Base-by-base conservation (phyloP, 2,888 invertebrate genomes). In the Sphecodes monilicornis region DNA sequence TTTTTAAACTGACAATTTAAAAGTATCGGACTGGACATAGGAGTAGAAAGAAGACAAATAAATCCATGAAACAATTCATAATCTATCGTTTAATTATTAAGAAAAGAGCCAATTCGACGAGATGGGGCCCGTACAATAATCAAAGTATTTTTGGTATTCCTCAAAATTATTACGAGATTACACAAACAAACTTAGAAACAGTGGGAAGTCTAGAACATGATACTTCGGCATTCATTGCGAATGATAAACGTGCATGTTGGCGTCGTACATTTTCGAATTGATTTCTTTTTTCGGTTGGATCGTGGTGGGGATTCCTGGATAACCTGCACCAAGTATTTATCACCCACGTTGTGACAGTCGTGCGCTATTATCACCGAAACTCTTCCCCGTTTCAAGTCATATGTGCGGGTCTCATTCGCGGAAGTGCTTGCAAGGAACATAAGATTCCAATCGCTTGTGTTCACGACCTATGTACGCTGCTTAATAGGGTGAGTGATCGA, bases 231-330 rank as follows among this genome's bases (percentile, higher is more conserved):
- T 11, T 32, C 1, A 18, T 36, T 36, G 22, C 16, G 29, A 32
- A 64, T 32, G 18, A 18, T 64, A 32, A 32, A 32, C 18, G 29
- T 64, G 32, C 64, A 32, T 41, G 43, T 70, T 26, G 69, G 26
- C 16, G 4, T 70, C 41, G 3, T 32, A 74, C 22, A 22, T 18
- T 18, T 41, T 4, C 13, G 32, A 64, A 64, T 74, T 66, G 43
- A 43, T 39, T 43, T 18, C 4, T n/a, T 76, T 32, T 68, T 76
- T 36, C 76, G 46, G 26, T 46, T 36, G 36, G 11, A n/a, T 39
- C 76, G 50, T 76, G 36, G 76, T 76, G 76, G 76, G 76, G 64
- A 43, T 75, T 32, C 3, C 16, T 50, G 22, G 36, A 11, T 18
- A 18, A 5, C 22, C 8, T 13, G n/a, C 36, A 29, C 18, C 64